Base-by-base conservation (phyloP, 2,797 vertebrate genomes). In the Chromis chromis region DNA sequence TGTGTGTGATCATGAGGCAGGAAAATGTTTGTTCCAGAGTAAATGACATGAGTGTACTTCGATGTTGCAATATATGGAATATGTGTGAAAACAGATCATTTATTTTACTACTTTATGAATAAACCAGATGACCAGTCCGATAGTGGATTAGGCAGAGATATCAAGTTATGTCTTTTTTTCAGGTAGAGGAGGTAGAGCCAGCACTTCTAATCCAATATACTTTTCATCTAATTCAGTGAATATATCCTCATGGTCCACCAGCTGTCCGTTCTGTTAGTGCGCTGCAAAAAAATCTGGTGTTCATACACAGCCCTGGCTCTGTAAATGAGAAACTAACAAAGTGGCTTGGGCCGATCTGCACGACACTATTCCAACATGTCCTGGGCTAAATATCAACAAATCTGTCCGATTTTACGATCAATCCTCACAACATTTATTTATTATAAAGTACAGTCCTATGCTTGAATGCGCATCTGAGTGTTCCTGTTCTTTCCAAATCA, bases 51-150 rank as follows among this genome's bases (percentile, higher is more conserved):
- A 74, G 27, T 39, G 12, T 1, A 25, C 9, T 57, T 59, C 3
- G 0, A 4, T 28, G 40, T 66, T 46, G 50, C 19, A 10, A 60
- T 27, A 42, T 31, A 22, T 46, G 17, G 14, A 12, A 56, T 27
- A 8, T 39, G 13, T 14, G 31, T 65, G 48, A 74, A 53, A 81
- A 19, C 1, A 9, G 2, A 48, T 69, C 1, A 27, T 69, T 78
- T 63, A 49, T 63, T 84, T 21, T 1, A 70, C 6, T 59, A 21
- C 17, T 57, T 75, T 19, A 65, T 44, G 73, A 31, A 65, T 81
- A 76, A 82, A 74, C 65, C n/a, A n/a, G 70, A 64, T 5, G 3
- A 57, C 33, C 33, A 62, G 53, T 60, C 25, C 49, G 52, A 25
- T 63, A 58, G 22, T 31, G n/a, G 24, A 66, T 46, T 17, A 33